Conservation (phyloP, 2,888 invertebrate species). For the Orthosia incerta region DNA sequence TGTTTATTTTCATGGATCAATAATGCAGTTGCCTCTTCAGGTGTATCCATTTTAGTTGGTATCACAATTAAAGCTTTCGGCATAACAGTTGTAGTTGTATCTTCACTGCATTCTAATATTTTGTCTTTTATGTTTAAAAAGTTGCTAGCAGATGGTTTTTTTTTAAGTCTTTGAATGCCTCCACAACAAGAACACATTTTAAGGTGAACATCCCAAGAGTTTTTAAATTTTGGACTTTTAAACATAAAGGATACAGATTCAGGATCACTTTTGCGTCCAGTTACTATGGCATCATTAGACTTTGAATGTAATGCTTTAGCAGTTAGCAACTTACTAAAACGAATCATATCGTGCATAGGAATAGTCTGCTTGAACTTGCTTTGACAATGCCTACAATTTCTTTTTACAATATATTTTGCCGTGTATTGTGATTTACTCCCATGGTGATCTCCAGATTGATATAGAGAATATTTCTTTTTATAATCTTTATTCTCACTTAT, state of each 20-base stretch:
- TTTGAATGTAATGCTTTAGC: conserved; percentile 8
- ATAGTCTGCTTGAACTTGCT: not conserved
- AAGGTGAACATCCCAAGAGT: not conserved
- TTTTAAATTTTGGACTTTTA: conserved; percentile 19
- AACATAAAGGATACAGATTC: conserved; percentile 32
- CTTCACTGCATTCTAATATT: conserved; percentile 9
- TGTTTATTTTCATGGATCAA: not conserved
- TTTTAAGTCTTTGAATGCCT: conserved; percentile 30
- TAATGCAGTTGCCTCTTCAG: not conserved
- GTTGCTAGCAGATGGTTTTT: not conserved
- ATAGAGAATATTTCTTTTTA: conserved; percentile 49
- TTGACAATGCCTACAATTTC: conserved; percentile 17
- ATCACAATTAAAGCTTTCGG: conserved; percentile 4
- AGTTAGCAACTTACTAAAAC: conserved; percentile 1
- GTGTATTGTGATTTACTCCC: not conserved
- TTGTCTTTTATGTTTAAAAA: conserved; percentile 1
- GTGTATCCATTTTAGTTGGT: conserved; percentile 2
- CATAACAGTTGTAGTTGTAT: not conserved
- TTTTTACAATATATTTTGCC: not conserved
- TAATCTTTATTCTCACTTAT: conserved; percentile 28
- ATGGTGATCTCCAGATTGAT: conserved; percentile 49
- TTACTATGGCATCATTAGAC: not conserved
- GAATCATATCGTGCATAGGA: conserved; percentile 14
- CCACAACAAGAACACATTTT: conserved; percentile 37
- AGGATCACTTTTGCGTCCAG: not conserved